phyloP scores from a whole-genome alignment of 2,888 invertebrate genomes.

The Cryptophagus acutangulus region DNA sequence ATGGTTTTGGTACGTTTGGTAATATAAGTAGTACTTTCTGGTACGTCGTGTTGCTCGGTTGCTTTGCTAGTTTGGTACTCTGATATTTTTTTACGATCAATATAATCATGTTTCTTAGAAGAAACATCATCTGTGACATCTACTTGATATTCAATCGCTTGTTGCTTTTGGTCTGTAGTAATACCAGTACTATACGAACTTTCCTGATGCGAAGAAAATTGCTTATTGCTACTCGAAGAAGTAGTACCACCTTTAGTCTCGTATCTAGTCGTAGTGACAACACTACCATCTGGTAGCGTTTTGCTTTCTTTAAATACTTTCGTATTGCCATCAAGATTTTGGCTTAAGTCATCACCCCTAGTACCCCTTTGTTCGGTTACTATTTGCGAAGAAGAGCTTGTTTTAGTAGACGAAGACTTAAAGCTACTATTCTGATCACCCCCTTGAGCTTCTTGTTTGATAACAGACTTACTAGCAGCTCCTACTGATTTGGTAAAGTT shows the following conservation, averaged over 20 bases:
- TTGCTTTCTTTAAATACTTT: conserved; percentile 62
- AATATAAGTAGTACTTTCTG: conserved; percentile 3
- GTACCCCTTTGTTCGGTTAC: conserved; percentile 34
- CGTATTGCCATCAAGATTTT: conserved; percentile 56
- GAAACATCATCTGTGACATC: too few relatives aligned
- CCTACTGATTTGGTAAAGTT: conserved; percentile 52
- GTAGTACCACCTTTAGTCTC: conserved; percentile 51
- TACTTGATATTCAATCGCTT: conserved; percentile 4
- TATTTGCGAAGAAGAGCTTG: conserved; percentile 38
- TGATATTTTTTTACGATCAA: conserved; percentile 3
- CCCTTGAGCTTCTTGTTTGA: conserved; percentile 50
- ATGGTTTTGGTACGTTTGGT: conserved; percentile 19
- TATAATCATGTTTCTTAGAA: too few relatives aligned
- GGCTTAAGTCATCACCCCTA: conserved; percentile 24
- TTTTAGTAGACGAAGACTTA: conserved; percentile 38
- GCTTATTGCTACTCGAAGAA: conserved; percentile 9
- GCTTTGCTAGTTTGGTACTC: conserved; percentile 6
- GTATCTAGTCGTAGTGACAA: conserved; percentile 61
- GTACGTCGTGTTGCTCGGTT: conserved; percentile 6
- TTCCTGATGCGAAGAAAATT: background rate
- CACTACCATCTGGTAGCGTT: conserved; percentile 61
- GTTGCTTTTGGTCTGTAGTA: conserved; percentile 4
- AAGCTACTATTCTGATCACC: conserved; percentile 51
- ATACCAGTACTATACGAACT: conserved; percentile 2
- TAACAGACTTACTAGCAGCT: conserved; percentile 48